These are phyloP conservation scores for Rhimphoctona megacephalus DNA, from an alignment of 2,888 invertebrate genomes.

Conservation along the genomic window DNA sequence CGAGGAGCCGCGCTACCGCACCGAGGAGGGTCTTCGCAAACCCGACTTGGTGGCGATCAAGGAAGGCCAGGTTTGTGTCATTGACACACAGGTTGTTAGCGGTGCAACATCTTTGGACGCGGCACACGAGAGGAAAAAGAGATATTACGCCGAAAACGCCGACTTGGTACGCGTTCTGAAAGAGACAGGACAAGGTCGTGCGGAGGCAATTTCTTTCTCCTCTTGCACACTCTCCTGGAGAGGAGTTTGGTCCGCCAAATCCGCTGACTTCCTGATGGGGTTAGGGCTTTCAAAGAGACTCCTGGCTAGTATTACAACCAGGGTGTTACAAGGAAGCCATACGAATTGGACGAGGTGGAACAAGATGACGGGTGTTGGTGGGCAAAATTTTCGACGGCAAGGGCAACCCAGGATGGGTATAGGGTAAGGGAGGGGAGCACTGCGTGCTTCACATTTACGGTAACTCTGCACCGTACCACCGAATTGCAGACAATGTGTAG, in stretches of 20 bases:
- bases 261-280: slow-evolving; percentile 52
- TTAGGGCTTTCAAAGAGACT: slow-evolving; percentile 54
- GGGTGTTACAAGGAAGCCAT: slow-evolving; percentile 64
- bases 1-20: slow-evolving; percentile 73
- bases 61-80: slow-evolving; percentile 1
- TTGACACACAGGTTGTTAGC: slow-evolving; percentile 67
- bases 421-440: too few species aligned
- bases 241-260: slow-evolving; percentile 64
- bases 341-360: slow-evolving; percentile 65
- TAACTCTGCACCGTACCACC: too few species aligned
- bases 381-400: slow-evolving; percentile 54
- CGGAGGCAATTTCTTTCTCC: slow-evolving; percentile 34
- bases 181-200: not conserved
- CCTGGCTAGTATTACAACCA: slow-evolving; percentile 44
- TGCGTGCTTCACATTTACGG: too few species aligned
- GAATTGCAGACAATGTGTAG: too few species aligned
- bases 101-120: slow-evolving; percentile 53
- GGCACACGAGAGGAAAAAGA: slow-evolving; percentile 52
- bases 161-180: slow-evolving; percentile 22
- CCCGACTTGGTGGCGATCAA: slow-evolving; percentile 62
- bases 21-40: slow-evolving; percentile 54
- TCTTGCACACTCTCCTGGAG: slow-evolving; percentile 67
- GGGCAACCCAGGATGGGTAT: too few species aligned
- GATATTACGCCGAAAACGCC: slow-evolving; percentile 51
- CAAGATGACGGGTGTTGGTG: slow-evolving; percentile 39